These are phyloP conservation scores for Napeogenes inachia DNA, from an alignment of 2,888 invertebrate genomes.

Conservation along the genomic window DNA sequence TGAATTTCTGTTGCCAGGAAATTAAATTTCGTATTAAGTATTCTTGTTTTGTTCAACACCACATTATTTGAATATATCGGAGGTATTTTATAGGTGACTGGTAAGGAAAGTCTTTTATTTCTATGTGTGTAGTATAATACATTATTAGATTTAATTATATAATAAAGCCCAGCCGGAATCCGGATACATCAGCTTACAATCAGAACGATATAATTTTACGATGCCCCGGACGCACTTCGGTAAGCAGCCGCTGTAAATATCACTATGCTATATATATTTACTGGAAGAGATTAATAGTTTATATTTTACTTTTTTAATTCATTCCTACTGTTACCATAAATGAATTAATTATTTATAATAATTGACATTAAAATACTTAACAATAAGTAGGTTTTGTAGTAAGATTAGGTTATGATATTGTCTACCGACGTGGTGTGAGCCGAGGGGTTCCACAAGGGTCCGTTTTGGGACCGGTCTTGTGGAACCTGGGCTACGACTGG, in stretches of 20 bases:
- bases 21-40: slow-evolving; percentile 5
- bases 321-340: neutral
- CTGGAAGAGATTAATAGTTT: slow-evolving; percentile 41
- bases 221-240: slow-evolving; percentile 64
- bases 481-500: no score
- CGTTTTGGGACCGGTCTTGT: no score
- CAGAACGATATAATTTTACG: slow-evolving; percentile 74
- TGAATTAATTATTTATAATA: no score
- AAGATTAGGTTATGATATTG: no score
- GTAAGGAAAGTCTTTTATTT: neutral
- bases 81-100: neutral
- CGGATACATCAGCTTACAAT: slow-evolving; percentile 65
- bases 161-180: slow-evolving; percentile 20
- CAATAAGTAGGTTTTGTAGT: no score
- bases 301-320: neutral
- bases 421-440: no score
- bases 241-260: slow-evolving; percentile 70
- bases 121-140: neutral
- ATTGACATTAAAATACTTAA: no score
- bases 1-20: slow-evolving; percentile 6
- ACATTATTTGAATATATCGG: neutral
- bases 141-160: slow-evolving; percentile 24
- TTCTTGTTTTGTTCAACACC: neutral
- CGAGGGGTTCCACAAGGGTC: no score
- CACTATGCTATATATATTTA: slow-evolving; percentile 30